Percentiles rank a stretch among this genome's conserved stretches.
These are phyloP conservation scores for Anthrax anthrax DNA, from an alignment of 2,888 invertebrate genomes.

Conservation along the genomic window DNA sequence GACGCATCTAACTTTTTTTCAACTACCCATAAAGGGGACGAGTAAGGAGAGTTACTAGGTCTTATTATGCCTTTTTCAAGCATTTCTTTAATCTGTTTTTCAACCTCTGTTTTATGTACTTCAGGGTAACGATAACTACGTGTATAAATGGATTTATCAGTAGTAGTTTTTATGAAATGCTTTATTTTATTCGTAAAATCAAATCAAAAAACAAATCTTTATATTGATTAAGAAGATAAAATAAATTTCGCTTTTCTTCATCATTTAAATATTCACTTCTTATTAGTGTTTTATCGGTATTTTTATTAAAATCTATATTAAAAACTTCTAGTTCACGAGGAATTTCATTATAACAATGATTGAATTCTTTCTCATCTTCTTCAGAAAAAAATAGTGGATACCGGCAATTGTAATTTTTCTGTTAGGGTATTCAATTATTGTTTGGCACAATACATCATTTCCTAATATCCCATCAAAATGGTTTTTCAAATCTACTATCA, in stretches of 20 bases:
- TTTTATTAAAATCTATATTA: neutral
- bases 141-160: slow-evolving; percentile 8
- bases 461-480: too few relatives aligned
- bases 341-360: neutral
- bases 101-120: slow-evolving; percentile 2
- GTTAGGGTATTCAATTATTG: neutral
- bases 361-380: neutral
- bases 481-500: too few relatives aligned
- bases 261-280: neutral
- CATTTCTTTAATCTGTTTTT: slow-evolving; percentile 9
- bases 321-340: neutral
- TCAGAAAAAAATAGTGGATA: neutral
- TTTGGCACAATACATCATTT: neutral
- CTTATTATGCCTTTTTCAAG: slow-evolving; percentile 14
- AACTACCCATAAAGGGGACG: slow-evolving; percentile 3
- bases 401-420: neutral
- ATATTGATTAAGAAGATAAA: neutral
- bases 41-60: slow-evolving; percentile 3
- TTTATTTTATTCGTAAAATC: slow-evolving; percentile 6
- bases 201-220: slow-evolving; percentile 1
- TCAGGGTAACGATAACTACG: slow-evolving; percentile 9
- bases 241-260: slow-evolving; percentile 1
- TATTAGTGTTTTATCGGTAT: neutral
- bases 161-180: slow-evolving; percentile 5
- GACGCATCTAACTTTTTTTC: slow-evolving; percentile 3